phyloP scores from a whole-genome alignment of 2,797 vertebrate species.

The Lutjanus argentimaculatus region DNA sequence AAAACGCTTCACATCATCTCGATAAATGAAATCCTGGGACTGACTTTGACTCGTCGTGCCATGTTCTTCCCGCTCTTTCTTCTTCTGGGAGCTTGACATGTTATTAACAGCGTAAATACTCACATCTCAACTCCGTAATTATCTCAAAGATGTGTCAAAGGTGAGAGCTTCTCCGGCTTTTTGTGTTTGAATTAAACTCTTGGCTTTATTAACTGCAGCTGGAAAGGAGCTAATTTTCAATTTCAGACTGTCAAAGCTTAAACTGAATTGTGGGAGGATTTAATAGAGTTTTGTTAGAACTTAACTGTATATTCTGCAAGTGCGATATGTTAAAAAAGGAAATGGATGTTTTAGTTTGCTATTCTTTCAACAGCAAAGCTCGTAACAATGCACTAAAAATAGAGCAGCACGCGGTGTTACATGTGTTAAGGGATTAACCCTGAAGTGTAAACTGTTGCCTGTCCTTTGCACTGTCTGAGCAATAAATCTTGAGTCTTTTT shows the following conservation, averaged over 20 bases:
- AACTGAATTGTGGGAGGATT: neutral
- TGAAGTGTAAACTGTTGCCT: conserved; percentile 45
- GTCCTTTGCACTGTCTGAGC: conserved; percentile 52
- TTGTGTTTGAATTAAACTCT: conserved; percentile 26
- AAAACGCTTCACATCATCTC: conserved; percentile 4
- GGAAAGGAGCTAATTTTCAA: neutral
- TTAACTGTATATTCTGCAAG: conserved; percentile 26
- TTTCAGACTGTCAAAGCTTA: neutral
- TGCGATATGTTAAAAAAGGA: neutral
- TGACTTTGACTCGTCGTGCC: conserved; percentile 27
- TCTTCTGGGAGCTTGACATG: conserved; percentile 1
- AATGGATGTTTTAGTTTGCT: conserved; percentile 34
- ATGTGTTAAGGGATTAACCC: conserved; percentile 49
- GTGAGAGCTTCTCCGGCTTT: conserved; percentile 34
- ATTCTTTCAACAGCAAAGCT: conserved; percentile 20
- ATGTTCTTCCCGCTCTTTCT: conserved; percentile 41
- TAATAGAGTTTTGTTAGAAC: conserved; percentile 6
- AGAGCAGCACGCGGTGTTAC: conserved; percentile 19
- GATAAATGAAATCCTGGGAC: neutral
- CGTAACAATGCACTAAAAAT: conserved; percentile 38
- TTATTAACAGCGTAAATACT: conserved; percentile 34
- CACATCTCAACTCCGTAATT: conserved; percentile 6
- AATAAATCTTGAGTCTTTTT: conserved; percentile 68
- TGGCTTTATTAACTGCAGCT: conserved; percentile 24
- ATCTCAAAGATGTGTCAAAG: conserved; percentile 3